These are phyloP conservation scores for Chelonus insularis DNA, from an alignment of 1,140 invertebrate species.

Conservation along the genomic window DNA sequence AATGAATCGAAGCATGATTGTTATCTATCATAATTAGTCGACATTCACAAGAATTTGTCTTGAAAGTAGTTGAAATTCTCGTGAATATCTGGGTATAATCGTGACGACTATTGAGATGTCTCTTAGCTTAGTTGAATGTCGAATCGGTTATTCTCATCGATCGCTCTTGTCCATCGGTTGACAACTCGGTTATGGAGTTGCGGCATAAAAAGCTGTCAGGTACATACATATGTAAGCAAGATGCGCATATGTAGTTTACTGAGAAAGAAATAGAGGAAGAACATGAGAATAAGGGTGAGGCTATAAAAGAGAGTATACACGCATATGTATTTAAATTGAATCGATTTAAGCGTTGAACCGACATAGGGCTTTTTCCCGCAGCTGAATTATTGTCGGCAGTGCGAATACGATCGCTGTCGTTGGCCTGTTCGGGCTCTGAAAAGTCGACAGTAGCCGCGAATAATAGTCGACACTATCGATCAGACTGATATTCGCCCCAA, in stretches of 20 bases:
- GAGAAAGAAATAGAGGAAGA: conserved; percentile 12
- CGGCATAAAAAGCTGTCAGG: conserved; percentile 22
- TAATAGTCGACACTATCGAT: conserved; percentile 22
- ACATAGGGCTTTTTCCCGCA: neutral
- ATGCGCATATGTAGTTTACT: neutral
- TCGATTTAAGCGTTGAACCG: conserved; percentile 27
- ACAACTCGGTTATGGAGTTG: conserved; percentile 28
- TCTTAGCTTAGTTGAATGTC: neutral
- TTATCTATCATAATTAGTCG: conserved; percentile 6
- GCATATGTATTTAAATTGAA: conserved; percentile 25
- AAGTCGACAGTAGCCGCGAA: conserved; percentile 15
- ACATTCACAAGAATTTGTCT: conserved; percentile 12
- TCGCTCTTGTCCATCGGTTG: conserved; percentile 23
- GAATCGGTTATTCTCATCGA: conserved; percentile 16
- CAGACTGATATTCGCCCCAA: conserved; percentile 6
- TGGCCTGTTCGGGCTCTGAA: conserved; percentile 6
- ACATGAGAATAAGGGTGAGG: neutral
- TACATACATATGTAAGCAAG: conserved; percentile 27
- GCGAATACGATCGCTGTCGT: conserved; percentile 24
- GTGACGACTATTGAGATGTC: conserved; percentile 18
- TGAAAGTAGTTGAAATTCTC: neutral
- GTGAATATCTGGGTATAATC: conserved; percentile 1
- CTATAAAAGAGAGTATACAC: conserved; percentile 5
- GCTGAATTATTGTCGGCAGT: conserved; percentile 24
- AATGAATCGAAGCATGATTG: neutral